Evolutionary conservation across 2,113 vertebrate species (phyloP).

Genomic region (Macroglossus sobrinus): DNA sequence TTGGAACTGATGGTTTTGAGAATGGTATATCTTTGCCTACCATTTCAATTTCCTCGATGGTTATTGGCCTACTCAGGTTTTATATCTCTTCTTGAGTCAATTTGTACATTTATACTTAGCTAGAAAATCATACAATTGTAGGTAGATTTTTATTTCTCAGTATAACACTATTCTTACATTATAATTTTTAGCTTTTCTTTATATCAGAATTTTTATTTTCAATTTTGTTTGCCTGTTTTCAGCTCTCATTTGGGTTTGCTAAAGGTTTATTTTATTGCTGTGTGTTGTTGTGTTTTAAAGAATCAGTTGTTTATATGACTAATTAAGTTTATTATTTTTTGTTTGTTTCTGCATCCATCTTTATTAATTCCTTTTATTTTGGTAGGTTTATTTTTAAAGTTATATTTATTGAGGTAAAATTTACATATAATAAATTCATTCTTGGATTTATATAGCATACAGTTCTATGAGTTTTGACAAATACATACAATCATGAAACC

Average conservation of each 20-base stretch:
- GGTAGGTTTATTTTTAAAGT: not conserved
- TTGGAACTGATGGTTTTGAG: not conserved
- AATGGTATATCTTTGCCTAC: not conserved
- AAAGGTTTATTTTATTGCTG: not conserved
- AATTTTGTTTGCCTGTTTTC: not conserved
- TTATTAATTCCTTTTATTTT: not conserved
- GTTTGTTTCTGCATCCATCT: not conserved
- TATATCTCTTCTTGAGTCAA: not conserved
- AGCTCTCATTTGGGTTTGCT: conserved; percentile 15
- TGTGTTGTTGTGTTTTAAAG: not conserved
- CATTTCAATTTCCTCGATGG: not conserved
- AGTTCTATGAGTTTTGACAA: not conserved
- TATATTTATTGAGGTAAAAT: conserved; percentile 1
- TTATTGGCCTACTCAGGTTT: not conserved
- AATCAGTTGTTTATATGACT: not conserved
- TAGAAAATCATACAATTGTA: not conserved
- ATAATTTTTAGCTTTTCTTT: conserved; percentile 27
- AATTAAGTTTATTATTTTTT: not conserved
- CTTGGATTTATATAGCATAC: not conserved
- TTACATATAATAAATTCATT: not conserved
- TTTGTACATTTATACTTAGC: conserved; percentile 8
- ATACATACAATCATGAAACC: not conserved
- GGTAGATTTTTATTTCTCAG: conserved; percentile 41
- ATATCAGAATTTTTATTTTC: conserved; percentile 18
- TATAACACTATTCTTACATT: not conserved